Percentiles rank a stretch among this genome's conserved stretches.
phyloP scores from a whole-genome alignment of 2,888 invertebrate genomes.

The Mesopsocus fuscifrons region DNA sequence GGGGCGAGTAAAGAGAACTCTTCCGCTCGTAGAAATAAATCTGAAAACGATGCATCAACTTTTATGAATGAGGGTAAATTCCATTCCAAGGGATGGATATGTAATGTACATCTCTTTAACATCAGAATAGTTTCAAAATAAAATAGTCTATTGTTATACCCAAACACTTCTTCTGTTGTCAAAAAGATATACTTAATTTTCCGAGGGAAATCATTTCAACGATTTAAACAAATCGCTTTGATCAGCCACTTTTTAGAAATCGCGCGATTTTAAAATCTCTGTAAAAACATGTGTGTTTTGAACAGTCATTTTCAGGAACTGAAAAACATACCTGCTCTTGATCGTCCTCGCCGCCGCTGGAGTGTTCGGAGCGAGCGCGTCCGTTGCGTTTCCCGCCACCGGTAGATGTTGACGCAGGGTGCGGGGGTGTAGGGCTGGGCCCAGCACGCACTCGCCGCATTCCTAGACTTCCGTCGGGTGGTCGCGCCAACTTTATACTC shows the following conservation, averaged over 20 bases:
- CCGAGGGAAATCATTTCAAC: too few species aligned
- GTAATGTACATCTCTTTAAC: too few species aligned
- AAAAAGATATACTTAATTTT: too few species aligned
- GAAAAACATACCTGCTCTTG: conserved; percentile 22
- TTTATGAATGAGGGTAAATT: background rate
- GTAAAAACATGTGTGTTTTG: too few species aligned
- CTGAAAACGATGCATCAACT: conserved; percentile 19
- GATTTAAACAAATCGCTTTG: too few species aligned
- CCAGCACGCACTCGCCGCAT: conserved; percentile 27
- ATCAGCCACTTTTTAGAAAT: too few species aligned
- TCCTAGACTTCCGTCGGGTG: conserved; percentile 19
- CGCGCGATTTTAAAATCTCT: too few species aligned
- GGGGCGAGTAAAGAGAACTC: conserved; percentile 22
- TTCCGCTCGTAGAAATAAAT: conserved; percentile 25
- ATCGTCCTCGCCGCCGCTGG: conserved; percentile 17
- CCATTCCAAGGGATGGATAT: too few species aligned
- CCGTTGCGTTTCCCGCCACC: background rate
- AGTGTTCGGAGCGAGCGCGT: conserved; percentile 4
- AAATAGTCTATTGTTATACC: too few species aligned
- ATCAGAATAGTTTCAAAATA: too few species aligned
- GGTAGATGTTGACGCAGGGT: conserved; percentile 16
- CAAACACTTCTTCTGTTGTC: too few species aligned
- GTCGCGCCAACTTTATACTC: conserved; percentile 22
- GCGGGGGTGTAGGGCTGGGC: conserved; percentile 32
- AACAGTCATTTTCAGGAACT: too few species aligned